Evolutionary conservation across 2,113 vertebrate species (phyloP), one percentile per base, ranked within the genome.

Genomic region (Sapajus apella): DNA sequence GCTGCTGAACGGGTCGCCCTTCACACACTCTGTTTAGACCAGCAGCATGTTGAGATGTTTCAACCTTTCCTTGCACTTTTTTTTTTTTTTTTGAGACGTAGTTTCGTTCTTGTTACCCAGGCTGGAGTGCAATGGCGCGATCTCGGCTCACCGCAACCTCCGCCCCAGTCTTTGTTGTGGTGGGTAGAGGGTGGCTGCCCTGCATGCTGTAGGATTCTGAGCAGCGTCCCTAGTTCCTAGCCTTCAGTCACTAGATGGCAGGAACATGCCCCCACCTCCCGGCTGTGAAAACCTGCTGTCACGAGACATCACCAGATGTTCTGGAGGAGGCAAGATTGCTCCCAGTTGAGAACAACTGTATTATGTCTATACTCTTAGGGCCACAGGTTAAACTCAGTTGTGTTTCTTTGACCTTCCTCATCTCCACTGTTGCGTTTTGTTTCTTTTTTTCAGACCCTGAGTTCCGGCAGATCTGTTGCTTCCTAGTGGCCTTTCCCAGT

Each of bases 291-390:
- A 14, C 17, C 35, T 20, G 3, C 25, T 25, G 50, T 64, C 61
- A 70, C 30, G 20, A 30, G 76, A 8, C 4, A 10, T 8, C 50
- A 21, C 37, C 37, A 9, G 8, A 12, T 50, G 6, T n/a, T 20
- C 30, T 23, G 45, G 23, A 23, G n/a, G 20, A 6, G 66, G 35
- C 35, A 58, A 0, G 64, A 35, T n/a, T 18, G 0, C 25, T 3
- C 3, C 4, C 4, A 5, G 37, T 6, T 61, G 35, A 45, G 13
- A 50, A 55, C 12, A 10, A 0, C 20, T 25, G 4, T 40, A 25
- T 3, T 23, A 0, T 37, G 72, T 40, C 14, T 30, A 0, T 3
- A 6, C 77, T 23, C 14, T 14, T 27, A 16, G 8, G 18, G 25
- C 4, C 40, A 32, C 13, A 45, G 13, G 10, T 70, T 82, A 37